Evolutionary conservation across 2,888 invertebrate genomes (phyloP), one percentile per base, ranked within the genome.

Genomic region (Pyrocoelia pectoralis): DNA sequence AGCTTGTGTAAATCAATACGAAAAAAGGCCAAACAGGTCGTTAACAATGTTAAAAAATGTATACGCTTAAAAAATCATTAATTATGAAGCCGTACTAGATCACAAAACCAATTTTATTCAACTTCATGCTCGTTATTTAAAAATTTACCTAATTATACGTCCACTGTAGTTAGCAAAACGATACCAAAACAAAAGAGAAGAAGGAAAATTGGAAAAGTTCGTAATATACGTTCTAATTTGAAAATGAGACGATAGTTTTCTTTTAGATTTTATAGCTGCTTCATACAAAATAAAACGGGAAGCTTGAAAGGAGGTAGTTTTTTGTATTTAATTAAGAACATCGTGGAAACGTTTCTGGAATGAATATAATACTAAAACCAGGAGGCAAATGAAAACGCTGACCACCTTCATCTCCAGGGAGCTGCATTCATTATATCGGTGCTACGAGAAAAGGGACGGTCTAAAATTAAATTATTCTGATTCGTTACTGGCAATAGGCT

Each of bases 391-490:
- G 63, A 63, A 63, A 67, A 61, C 59, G 64, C 67, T 67, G 67
- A 67, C 65, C 67, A 56, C 67, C 58, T 64, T 59, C 50, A 56
- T 64, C 64, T 56, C 67, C 29, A 43, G 54, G 51, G 65, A 28
- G 43, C 41, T 48, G 55, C 60, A 57, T 63, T 63, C 66, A 63
- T 63, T 66, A 66, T 63, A 60, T 62, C 59, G 59, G 59, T 14
- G 55, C 54, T 55, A 64, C 64, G 43, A 59, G 64, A 59, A 59
- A 64, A 59, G 59, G 66, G 66, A 59, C 54, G 66, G 61, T 58
- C 58, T 55, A 57, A 61, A 61, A 63, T 66, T 63, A 66, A 66
- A 63, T 66, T 66, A 63, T 66, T 66, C 66, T 53, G 66, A 66
- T 66, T 66, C 62, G 66, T 66, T 66, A 66, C 62, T 55, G 62